A percentile compares a stretch with the other conserved stretches of the same genome.
These are phyloP conservation scores for Tenthredo mesomela DNA, from an alignment of 2,888 invertebrate genomes.

Conservation along the genomic window DNA sequence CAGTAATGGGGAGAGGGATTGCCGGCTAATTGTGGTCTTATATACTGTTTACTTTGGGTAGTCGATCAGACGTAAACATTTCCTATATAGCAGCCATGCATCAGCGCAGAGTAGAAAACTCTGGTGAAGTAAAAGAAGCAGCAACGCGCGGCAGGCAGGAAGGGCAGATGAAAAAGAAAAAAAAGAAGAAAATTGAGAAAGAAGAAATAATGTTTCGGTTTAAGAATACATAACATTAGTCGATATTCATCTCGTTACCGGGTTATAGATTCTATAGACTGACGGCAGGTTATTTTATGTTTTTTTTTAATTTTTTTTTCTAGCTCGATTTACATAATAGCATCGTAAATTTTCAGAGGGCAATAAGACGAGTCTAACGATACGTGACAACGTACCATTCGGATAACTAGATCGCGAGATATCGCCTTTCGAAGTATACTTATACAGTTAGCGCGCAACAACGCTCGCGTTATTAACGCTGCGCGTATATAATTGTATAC, in stretches of 20 bases:
- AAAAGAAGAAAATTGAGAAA: not conserved
- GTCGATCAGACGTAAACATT: slow-evolving; percentile 25
- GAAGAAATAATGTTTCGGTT: not conserved
- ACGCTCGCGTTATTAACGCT: not conserved
- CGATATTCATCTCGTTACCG: not conserved
- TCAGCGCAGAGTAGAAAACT: not conserved
- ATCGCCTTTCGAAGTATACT: not conserved
- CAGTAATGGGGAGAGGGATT: not conserved
- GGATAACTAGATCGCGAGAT: not conserved
- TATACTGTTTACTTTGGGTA: slow-evolving; percentile 19
- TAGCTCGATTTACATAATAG: not conserved
- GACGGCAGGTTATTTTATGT: not conserved
- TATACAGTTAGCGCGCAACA: not conserved
- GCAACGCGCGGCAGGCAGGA: not conserved
- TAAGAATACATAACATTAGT: not conserved
- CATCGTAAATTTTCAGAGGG: not conserved
- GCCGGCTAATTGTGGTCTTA: slow-evolving; percentile 13
- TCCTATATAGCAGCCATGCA: too few relatives aligned
- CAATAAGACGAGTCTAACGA: not conserved
- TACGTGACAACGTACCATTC: not conserved
- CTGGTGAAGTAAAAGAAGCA: not conserved
- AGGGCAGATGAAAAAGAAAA: not conserved
- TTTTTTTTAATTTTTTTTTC: not conserved
- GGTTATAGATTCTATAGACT: not conserved
- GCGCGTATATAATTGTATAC: not conserved